Conservation (phyloP, 2,113 vertebrate species). For the Mirounga angustirostris region DNA sequence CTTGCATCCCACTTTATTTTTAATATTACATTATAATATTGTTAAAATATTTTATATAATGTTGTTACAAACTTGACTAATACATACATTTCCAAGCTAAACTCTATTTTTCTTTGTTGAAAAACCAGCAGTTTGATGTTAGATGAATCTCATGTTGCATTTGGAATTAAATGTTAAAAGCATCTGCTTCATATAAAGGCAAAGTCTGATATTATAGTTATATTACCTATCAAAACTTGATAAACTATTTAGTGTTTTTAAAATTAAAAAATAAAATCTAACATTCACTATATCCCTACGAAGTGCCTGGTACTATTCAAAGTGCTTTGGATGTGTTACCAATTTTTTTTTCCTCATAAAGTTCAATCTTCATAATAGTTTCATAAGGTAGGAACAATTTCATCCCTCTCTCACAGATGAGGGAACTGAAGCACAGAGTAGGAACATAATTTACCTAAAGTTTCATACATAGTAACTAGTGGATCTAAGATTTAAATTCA, state of each 20-base stretch:
- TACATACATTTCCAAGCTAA: neutral
- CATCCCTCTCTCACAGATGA: neutral
- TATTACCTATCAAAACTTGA: neutral
- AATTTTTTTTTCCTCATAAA: neutral
- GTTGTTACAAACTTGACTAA: neutral
- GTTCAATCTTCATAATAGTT: neutral
- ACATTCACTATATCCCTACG: neutral
- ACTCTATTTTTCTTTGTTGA: neutral
- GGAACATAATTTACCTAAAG: neutral
- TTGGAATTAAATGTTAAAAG: neutral
- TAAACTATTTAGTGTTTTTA: neutral
- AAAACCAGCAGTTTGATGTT: neutral
- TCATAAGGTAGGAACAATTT: neutral
- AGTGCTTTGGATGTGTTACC: neutral
- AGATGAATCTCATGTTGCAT: neutral
- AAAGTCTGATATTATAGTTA: neutral
- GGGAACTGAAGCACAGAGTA: neutral
- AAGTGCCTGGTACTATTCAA: neutral
- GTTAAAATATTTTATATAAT: neutral
- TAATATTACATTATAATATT: neutral
- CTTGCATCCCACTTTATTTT: neutral
- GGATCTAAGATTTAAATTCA: neutral
- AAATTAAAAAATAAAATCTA: neutral
- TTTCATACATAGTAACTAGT: neutral
- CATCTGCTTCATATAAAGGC: neutral